A percentile compares a stretch with the other conserved stretches of the same genome.
Evolutionary conservation across 2,113 vertebrate genomes (phyloP).

Genomic region (Accipiter cooperii): DNA sequence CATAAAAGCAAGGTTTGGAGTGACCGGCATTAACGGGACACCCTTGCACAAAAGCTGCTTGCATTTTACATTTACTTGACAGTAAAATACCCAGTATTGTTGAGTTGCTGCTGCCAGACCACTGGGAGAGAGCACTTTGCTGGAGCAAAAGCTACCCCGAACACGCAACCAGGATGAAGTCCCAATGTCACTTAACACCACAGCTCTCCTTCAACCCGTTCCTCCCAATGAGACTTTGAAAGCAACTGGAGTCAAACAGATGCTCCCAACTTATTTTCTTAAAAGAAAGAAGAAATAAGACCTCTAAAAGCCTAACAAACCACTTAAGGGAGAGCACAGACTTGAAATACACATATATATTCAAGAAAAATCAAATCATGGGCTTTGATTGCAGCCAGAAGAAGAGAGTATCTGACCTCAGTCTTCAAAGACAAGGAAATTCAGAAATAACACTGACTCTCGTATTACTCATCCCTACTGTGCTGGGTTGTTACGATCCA

Average conservation of each 20-base stretch:
- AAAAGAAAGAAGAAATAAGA: not conserved
- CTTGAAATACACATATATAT: not conserved
- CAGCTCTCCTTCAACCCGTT: not conserved
- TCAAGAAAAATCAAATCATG: not conserved
- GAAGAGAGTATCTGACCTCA: constrained; percentile 7
- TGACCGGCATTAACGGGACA: not conserved
- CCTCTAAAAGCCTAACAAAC: not conserved
- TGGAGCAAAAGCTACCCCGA: not conserved
- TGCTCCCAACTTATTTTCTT: not conserved
- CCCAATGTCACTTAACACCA: not conserved
- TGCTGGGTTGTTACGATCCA: not conserved
- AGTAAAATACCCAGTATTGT: not conserved
- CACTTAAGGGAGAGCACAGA: not conserved
- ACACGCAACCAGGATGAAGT: not conserved
- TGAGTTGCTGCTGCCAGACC: not conserved
- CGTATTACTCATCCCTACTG: not conserved
- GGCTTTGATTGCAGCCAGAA: not conserved
- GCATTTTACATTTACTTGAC: not conserved
- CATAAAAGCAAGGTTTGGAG: not conserved
- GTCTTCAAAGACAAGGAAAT: constrained; percentile 44
- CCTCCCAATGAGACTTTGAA: not conserved
- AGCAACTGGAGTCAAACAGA: not conserved
- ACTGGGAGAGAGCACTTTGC: not conserved
- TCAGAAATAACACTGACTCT: constrained; percentile 21
- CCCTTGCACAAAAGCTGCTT: not conserved